Base-by-base conservation (phyloP, 2,888 invertebrate genomes). In the Rhamphomyia laevipes region DNA sequence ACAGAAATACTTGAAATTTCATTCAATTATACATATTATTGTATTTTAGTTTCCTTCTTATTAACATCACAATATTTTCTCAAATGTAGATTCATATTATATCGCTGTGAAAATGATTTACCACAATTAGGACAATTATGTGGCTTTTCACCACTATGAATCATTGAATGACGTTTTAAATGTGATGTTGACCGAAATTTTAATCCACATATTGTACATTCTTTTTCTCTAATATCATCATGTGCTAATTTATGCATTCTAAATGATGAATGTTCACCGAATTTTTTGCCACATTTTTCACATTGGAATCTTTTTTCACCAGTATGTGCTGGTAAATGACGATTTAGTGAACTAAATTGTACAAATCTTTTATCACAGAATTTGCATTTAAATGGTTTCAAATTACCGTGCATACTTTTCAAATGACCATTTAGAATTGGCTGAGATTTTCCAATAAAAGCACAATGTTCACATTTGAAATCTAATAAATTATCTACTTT, bases 251-350 rank as follows among this genome's bases (percentile, higher is more conserved):
- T 63, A 51, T 72, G 72, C 65, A 70, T 68, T 46, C 65, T 68
- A 52, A 71, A 70, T 3, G 68, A 69, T 1, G 69, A 68, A 44
- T 70, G 69, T 58, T 72, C 69, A n/a, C 68, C 58, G 54, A 72
- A 73, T 48, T 67, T 62, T 56, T 72, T 71, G 6, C 69, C 70
- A 56, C 72, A 73, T 21, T 65, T 54, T 47, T 70, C 67, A 51
- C 73, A 73, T 53, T 72, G 67, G 55, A 66, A 72, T 4, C 68
- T 68, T 35, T 61, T 62, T 54, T 71, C 71, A 2, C 74, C 75
- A 2, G 76, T 76, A 57, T 77, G 77, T 49, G 77, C 71, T 7
- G 73, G 71, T 51, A 72, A 57, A 59, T 77, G 77, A 38, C 76
- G 64, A 56, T 70, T 68, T n/a, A 77, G 61, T 2, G 74, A 73